These are phyloP conservation scores for Podarcis lilfordi DNA, from an alignment of 2,797 vertebrate genomes.

Conservation along the genomic window DNA sequence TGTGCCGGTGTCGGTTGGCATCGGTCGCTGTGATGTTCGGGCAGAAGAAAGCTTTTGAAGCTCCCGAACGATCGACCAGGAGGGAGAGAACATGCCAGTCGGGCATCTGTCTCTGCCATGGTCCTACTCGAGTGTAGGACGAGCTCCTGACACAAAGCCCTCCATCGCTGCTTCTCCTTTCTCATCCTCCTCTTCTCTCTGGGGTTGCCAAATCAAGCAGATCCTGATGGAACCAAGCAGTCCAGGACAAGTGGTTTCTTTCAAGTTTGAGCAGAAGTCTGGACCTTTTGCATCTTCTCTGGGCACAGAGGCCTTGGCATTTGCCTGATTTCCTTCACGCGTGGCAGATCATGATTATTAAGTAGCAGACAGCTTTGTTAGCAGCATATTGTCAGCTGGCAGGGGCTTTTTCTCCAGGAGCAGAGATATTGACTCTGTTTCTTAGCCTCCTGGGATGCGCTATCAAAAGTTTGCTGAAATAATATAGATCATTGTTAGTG, in stretches of 20 bases:
- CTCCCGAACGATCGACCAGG: too few species aligned
- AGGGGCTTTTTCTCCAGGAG: not conserved
- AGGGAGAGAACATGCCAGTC: too few species aligned
- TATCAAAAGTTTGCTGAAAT: not conserved
- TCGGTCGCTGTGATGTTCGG: too few species aligned
- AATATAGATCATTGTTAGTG: not conserved
- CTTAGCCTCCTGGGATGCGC: not conserved
- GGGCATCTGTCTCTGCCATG: too few species aligned
- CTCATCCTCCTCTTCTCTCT: too few species aligned
- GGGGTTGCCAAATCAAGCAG: not conserved
- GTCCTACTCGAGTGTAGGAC: too few species aligned
- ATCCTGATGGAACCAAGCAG: too few species aligned
- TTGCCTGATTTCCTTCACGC: not conserved
- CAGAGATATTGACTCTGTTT: not conserved
- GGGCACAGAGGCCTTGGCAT: not conserved
- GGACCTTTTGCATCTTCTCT: not conserved
- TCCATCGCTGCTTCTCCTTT: too few species aligned
- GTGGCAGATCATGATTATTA: not conserved
- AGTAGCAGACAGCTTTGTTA: not conserved
- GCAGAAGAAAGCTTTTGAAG: too few species aligned
- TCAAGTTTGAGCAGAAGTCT: not conserved
- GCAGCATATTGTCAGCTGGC: not conserved
- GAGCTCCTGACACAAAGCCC: too few species aligned
- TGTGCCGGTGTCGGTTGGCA: too few species aligned
- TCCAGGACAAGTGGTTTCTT: too few species aligned